Evolutionary conservation across 2,113 vertebrate genomes (phyloP), one percentile per base, ranked within the genome.

Genomic region (Sceloporus undulatus): DNA sequence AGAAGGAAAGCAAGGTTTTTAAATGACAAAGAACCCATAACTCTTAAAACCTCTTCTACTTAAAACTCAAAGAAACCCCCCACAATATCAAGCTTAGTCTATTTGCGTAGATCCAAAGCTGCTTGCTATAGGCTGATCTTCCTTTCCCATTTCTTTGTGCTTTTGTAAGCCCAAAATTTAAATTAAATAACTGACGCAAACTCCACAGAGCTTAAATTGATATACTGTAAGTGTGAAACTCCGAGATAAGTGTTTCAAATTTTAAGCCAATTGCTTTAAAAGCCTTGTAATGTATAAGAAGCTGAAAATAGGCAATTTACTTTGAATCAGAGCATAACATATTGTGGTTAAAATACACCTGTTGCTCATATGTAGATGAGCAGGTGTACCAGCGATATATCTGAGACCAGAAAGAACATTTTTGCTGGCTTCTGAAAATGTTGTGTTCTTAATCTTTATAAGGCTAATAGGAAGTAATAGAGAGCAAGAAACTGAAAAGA

Each of bases 261-360:
- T 93, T 91, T 92, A 91, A 93, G 25, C 65, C 83, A 91, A 29
- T 91, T 59, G 78, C 78, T 94, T 88, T 85, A 66, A 90, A 93
- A 90, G 9, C 38, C 48, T 91, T 87, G 19, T 0, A 75, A 94
- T 86, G 91, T 4, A 0, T 92, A 85, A 91, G 1, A 54, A 85
- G 94, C 77, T 91, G 80, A 88, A 96, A 93, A 79, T 59, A 79
- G 62, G 40, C 83, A 90, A 94, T 94, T 93, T 93, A 42, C 79
- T 52, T 16, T 85, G 89, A 92, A 74, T 91, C 42, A 10, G 21
- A 54, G 83, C 85, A n/a, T 74, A 93, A 89, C 74, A 2, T 92
- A 88, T 90, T 88, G 88, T 77, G 89, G 62, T 16, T 92, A 95
- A 91, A 80, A 14, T 88, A 90, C 74, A 91, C 19, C 82, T 85